Percentiles rank a stretch among this genome's conserved stretches.
These are phyloP conservation scores for Phyllostomus discolor DNA, from an alignment of 2,113 vertebrate species.

Conservation along the genomic window DNA sequence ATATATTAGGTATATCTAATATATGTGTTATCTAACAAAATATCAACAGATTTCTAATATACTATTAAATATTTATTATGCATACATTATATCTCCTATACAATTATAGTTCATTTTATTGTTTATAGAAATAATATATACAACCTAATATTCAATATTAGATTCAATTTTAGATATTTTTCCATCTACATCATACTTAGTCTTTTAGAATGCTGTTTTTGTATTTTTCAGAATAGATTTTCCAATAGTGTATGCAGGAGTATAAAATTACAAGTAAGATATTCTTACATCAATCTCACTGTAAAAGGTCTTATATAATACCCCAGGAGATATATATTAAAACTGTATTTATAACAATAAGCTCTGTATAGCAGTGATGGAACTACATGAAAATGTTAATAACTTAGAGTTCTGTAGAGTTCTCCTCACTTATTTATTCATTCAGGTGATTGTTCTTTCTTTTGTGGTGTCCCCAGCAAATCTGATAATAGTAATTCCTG, in stretches of 20 bases:
- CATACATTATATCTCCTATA: background rate
- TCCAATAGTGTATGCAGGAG: background rate
- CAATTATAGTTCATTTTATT: background rate
- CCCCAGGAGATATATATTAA: background rate
- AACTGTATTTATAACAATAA: background rate
- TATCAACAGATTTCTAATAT: background rate
- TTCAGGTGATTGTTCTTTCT: background rate
- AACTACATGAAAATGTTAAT: background rate
- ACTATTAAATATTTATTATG: background rate
- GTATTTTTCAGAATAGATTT: background rate
- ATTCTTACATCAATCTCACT: background rate
- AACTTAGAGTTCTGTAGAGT: background rate
- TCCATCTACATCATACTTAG: background rate
- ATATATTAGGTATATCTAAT: background rate
- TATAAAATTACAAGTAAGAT: background rate
- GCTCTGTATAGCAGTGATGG: background rate
- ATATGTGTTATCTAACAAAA: background rate
- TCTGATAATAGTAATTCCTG: background rate
- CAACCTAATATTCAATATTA: background rate
- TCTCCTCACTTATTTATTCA: background rate
- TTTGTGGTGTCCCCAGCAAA: background rate
- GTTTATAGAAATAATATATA: background rate
- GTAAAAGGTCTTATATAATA: background rate
- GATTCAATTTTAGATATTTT: background rate
- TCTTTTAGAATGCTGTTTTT: background rate